Percentiles rank a stretch among this genome's conserved stretches.
phyloP scores from a whole-genome alignment of 2,113 vertebrate genomes.

The Pelobates fuscus region DNA sequence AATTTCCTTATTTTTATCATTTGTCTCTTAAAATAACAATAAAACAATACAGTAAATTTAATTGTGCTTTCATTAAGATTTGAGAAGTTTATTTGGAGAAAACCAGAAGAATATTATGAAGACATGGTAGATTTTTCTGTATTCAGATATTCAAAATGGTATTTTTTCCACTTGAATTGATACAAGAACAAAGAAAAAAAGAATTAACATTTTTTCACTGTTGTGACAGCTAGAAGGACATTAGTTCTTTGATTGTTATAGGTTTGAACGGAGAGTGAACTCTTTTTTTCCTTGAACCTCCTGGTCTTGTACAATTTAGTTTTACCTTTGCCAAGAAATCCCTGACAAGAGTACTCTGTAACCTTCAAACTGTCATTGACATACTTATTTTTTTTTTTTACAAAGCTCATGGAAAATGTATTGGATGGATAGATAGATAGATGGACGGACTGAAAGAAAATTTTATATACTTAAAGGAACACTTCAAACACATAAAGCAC shows the following conservation, averaged over 20 bases:
- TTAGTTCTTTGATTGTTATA: conserved; percentile 36
- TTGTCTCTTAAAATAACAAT: conserved; percentile 25
- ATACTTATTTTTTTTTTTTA: neutral
- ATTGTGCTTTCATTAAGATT: conserved; percentile 34
- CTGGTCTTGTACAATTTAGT: neutral
- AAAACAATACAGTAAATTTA: conserved; percentile 30
- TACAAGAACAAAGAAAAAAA: conserved; percentile 42
- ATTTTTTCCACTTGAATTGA: conserved; percentile 28
- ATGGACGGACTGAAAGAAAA: too few relatives aligned
- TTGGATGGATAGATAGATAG: too few relatives aligned
- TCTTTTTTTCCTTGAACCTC: conserved; percentile 14
- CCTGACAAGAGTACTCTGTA: neutral
- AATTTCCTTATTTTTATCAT: conserved; percentile 18
- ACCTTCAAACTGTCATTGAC: conserved; percentile 10
- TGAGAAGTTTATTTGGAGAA: conserved; percentile 34
- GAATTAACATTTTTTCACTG: conserved; percentile 19
- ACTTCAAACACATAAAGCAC: too few relatives aligned
- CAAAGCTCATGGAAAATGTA: too few relatives aligned
- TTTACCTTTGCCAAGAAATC: neutral
- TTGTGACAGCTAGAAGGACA: conserved; percentile 24
- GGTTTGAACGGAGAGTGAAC: conserved; percentile 21
- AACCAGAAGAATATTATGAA: conserved; percentile 22
- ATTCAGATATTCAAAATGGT: conserved; percentile 30
- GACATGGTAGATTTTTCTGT: conserved; percentile 18
- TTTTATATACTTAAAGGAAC: too few relatives aligned